Conservation (phyloP, 1,140 invertebrate genomes). For the Melanaphis sacchari region DNA sequence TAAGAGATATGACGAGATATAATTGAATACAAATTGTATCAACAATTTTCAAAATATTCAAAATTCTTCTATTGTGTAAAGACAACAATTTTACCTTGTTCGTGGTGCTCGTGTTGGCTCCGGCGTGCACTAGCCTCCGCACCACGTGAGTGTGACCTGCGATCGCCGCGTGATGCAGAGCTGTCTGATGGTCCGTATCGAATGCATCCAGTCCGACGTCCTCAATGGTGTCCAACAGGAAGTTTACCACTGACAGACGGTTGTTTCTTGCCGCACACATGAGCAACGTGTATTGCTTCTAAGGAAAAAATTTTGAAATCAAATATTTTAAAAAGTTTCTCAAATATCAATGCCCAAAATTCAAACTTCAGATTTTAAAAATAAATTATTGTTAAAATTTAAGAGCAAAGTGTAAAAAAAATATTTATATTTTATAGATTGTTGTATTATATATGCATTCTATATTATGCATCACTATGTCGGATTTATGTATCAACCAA, state of each 20-base stretch:
- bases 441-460: background rate
- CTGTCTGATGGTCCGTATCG: slow-evolving; percentile 66
- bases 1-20: no score
- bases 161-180: slow-evolving; percentile 66
- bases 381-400: background rate
- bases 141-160: slow-evolving; percentile 68
- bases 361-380: background rate
- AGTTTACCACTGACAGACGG: slow-evolving; percentile 70
- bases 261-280: slow-evolving; percentile 75
- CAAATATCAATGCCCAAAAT: background rate
- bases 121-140: slow-evolving; percentile 69
- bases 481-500: background rate
- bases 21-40: background rate
- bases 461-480: background rate
- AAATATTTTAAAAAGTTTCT: background rate
- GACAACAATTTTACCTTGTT: slow-evolving; percentile 66
- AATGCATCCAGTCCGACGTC: slow-evolving; percentile 69
- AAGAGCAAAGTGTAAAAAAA: no score
- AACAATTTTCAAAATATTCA: background rate
- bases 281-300: slow-evolving; percentile 75
- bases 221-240: slow-evolving; percentile 70
- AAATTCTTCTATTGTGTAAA: background rate
- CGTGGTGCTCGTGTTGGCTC: slow-evolving; percentile 68
- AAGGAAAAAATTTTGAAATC: slow-evolving; percentile 58
- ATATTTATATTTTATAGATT: background rate